phyloP scores from a whole-genome alignment of 2,797 vertebrate species.

The Sebastes vulpes region DNA sequence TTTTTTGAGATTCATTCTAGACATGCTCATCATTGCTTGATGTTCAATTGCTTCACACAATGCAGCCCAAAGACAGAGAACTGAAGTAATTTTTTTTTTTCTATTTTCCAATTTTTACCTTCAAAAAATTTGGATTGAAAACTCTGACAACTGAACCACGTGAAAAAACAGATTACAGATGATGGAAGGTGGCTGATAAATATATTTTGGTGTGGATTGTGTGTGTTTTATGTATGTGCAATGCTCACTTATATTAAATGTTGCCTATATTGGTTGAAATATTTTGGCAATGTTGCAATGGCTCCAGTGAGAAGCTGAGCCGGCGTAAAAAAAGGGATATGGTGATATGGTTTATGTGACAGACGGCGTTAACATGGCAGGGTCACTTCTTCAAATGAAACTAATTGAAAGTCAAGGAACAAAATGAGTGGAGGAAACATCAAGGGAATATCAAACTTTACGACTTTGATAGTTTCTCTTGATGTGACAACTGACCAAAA shows the following conservation, averaged over 20 bases:
- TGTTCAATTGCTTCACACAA: slow-evolving; percentile 83
- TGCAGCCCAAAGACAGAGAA: slow-evolving; percentile 91
- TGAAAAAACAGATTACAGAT: slow-evolving; percentile 88
- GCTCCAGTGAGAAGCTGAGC: slow-evolving; percentile 64
- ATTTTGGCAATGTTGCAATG: slow-evolving; percentile 48
- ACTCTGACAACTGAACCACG: slow-evolving; percentile 92
- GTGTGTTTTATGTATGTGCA: not conserved
- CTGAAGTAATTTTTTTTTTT: slow-evolving; percentile 85
- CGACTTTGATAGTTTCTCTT: slow-evolving; percentile 59
- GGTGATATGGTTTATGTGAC: slow-evolving; percentile 62
- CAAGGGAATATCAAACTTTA: slow-evolving; percentile 54
- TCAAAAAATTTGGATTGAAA: slow-evolving; percentile 72
- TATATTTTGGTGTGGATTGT: slow-evolving; percentile 47
- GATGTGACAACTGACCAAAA: slow-evolving; percentile 40
- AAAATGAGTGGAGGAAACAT: slow-evolving; percentile 41
- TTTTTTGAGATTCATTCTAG: slow-evolving; percentile 71
- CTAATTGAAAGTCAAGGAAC: slow-evolving; percentile 2
- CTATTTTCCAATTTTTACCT: slow-evolving; percentile 36
- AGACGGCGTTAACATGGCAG: slow-evolving; percentile 72
- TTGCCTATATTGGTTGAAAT: slow-evolving; percentile 16
- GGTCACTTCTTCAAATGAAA: slow-evolving; percentile 65
- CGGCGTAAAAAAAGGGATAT: slow-evolving; percentile 26
- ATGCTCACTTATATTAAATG: slow-evolving; percentile 36
- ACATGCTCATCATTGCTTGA: slow-evolving; percentile 74
- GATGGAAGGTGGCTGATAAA: slow-evolving; percentile 74